A percentile compares a stretch with the other conserved stretches of the same genome.
Conservation (phyloP, 2,797 vertebrate genomes). For the Eleutherodactylus coqui region DNA sequence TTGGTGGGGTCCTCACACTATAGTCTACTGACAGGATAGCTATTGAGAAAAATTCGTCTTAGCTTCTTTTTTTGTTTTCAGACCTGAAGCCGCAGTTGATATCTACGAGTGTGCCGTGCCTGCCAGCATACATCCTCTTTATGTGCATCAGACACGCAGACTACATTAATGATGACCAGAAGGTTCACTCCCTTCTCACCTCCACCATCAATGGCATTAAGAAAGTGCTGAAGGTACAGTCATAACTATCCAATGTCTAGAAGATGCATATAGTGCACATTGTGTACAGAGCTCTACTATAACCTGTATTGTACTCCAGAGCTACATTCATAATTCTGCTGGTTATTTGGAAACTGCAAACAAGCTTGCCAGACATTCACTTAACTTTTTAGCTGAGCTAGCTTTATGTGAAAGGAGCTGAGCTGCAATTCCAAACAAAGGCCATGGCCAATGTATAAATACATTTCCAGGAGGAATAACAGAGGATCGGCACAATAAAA, state of each 20-base stretch:
- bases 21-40: background rate
- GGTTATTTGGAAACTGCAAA: background rate
- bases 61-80: conserved; percentile 64
- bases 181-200: conserved; percentile 92
- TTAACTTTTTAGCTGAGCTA: background rate
- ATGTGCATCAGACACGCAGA: conserved; percentile 95
- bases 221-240: conserved; percentile 89
- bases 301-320: background rate
- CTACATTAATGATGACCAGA: conserved; percentile 91
- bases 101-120: conserved; percentile 88
- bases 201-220: conserved; percentile 91
- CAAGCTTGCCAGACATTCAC: background rate
- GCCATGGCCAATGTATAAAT: background rate
- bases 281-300: no score
- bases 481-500: background rate
- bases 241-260: background rate
- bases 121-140: conserved; percentile 93
- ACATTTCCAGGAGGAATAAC: background rate
- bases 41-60: background rate
- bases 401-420: background rate
- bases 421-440: background rate
- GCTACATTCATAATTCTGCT: background rate
- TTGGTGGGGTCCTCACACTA: background rate
- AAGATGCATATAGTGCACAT: background rate
- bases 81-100: conserved; percentile 84